Conservation (phyloP, 2,113 vertebrate species). For the Nicator chloris region DNA sequence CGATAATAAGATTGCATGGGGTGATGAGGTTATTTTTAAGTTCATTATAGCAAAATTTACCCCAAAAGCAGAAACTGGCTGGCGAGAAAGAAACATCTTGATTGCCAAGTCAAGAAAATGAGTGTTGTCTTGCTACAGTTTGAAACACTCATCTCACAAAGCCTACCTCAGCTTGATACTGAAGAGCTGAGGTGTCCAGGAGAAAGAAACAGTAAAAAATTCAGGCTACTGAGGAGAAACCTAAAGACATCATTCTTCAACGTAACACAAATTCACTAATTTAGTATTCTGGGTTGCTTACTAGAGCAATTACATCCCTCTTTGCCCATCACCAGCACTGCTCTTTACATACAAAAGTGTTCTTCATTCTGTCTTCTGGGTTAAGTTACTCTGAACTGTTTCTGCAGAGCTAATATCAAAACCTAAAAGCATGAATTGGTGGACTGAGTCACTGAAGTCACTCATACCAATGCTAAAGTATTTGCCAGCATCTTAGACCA, state of each 20-base stretch:
- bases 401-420: not conserved
- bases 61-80: not conserved
- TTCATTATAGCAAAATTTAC: not conserved
- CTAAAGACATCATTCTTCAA: not conserved
- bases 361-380: not conserved
- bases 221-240: not conserved
- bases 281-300: not conserved
- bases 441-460: not conserved
- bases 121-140: not conserved
- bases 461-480: not conserved
- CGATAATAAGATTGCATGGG: not conserved
- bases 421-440: not conserved
- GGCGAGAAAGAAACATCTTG: not conserved
- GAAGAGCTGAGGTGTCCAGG: not conserved
- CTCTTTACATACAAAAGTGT: not conserved
- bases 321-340: not conserved
- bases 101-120: not conserved
- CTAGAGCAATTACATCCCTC: not conserved
- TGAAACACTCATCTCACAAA: not conserved
- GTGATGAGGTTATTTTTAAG: not conserved
- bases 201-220: not conserved
- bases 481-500: not conserved
- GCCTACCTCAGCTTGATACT: not conserved
- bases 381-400: not conserved
- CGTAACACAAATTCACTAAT: not conserved